phyloP scores from a whole-genome alignment of 2,797 vertebrate species.

The Petrocephalus sullivani region DNA sequence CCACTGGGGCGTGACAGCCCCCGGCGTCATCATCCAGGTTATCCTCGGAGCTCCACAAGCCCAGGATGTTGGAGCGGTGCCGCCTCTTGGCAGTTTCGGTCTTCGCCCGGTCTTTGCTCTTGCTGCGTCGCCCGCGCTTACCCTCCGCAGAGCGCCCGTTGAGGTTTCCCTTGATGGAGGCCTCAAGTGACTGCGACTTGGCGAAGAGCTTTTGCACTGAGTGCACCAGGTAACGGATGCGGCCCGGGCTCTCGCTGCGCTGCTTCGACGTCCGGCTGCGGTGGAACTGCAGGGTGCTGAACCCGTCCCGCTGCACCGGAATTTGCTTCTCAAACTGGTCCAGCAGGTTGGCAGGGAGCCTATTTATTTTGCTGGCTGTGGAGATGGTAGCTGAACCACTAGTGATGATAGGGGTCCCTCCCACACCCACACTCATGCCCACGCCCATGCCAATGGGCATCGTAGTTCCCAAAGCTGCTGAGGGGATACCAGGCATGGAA shows the following conservation, averaged over 20 bases:
- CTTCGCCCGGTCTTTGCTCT: constrained; percentile 95
- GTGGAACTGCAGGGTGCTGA: constrained; percentile 96
- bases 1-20: constrained; percentile 84
- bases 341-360: constrained; percentile 79
- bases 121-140: constrained; percentile 84
- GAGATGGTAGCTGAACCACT: constrained; percentile 74
- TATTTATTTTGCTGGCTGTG: constrained; percentile 88
- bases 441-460: constrained; percentile 70
- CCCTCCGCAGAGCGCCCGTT: constrained; percentile 79
- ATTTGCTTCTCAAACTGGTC: constrained; percentile 97
- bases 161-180: constrained; percentile 74
- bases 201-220: constrained; percentile 97
- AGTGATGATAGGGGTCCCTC: constrained; percentile 65
- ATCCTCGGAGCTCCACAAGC: constrained; percentile 93
- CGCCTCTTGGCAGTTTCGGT: constrained; percentile 81
- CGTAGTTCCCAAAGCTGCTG: constrained; percentile 65
- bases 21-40: constrained; percentile 90
- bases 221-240: constrained; percentile 94
- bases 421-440: constrained; percentile 54
- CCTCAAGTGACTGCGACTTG: constrained; percentile 93
- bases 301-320: constrained; percentile 85
- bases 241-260: constrained; percentile 91
- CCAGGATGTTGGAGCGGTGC: constrained; percentile 90
- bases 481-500: constrained; percentile 72
- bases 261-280: constrained; percentile 70